Evolutionary conservation across 2,888 invertebrate species (phyloP).

Genomic region (Allacma fusca): DNA sequence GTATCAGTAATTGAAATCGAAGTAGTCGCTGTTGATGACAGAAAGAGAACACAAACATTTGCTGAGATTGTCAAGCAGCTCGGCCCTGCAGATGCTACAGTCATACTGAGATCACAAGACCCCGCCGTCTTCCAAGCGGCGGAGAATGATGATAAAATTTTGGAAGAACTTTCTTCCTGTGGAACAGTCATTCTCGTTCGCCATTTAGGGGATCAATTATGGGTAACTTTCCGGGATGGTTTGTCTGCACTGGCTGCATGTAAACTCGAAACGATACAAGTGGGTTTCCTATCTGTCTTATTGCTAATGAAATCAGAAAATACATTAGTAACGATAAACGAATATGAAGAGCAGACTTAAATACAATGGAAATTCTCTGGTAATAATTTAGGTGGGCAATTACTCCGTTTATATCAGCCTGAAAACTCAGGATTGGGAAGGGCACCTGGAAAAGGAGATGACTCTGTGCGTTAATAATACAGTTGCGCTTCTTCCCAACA

Average conservation of each 20-base stretch:
- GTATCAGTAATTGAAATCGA: constrained; percentile 90
- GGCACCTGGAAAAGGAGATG: constrained; percentile 82
- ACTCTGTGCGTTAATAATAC: constrained; percentile 85
- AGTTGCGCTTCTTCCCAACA: constrained; percentile 70
- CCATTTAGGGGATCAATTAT: constrained; percentile 87
- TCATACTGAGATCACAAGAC: constrained; percentile 68
- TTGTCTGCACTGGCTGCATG: constrained; percentile 82
- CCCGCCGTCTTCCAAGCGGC: constrained; percentile 56
- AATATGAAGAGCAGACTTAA: no score
- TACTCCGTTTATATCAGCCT: constrained; percentile 74
- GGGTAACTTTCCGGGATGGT: constrained; percentile 91
- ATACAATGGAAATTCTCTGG: neutral
- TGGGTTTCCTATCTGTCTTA: no score
- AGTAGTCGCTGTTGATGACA: constrained; percentile 79
- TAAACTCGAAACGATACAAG: constrained; percentile 68
- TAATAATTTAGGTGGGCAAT: constrained; percentile 62
- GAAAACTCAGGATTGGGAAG: constrained; percentile 86
- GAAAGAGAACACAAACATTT: constrained; percentile 80
- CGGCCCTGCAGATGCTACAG: constrained; percentile 94
- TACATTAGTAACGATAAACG: no score
- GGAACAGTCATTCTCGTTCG: constrained; percentile 91
- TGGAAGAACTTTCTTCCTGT: constrained; percentile 82
- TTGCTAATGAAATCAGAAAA: neutral
- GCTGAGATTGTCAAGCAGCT: constrained; percentile 83
- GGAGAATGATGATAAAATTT: constrained; percentile 61